Percentiles rank a stretch among this genome's conserved stretches.
Evolutionary conservation across 2,888 invertebrate species (phyloP).

Genomic region (Spodoptera picta): DNA sequence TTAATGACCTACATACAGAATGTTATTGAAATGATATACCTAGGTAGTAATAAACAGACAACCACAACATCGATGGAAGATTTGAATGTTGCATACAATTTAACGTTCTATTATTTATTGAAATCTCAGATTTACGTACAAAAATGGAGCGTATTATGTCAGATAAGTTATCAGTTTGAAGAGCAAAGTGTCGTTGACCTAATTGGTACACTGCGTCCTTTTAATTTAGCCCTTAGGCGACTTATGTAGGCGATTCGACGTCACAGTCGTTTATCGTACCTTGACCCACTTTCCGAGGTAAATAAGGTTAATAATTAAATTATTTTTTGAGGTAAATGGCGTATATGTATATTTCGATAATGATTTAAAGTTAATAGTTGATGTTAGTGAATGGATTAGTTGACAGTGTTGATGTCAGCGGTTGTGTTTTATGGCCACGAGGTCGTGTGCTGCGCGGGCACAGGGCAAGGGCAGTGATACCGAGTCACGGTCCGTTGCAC

Average conservation of each 20-base stretch:
- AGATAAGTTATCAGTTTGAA: constrained; percentile 67
- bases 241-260: constrained; percentile 67
- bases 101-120: constrained; percentile 24
- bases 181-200: constrained; percentile 84
- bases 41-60: constrained; percentile 33
- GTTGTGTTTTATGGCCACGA: constrained; percentile 58
- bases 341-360: constrained; percentile 19
- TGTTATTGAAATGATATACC: constrained; percentile 49
- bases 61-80: constrained; percentile 21
- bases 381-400: constrained; percentile 40
- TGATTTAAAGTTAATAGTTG: constrained; percentile 9
- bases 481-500: constrained; percentile 55
- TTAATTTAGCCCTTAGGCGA: constrained; percentile 75
- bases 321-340: constrained; percentile 31
- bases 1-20: constrained; percentile 81
- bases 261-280: constrained; percentile 68
- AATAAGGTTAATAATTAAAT: constrained; percentile 42
- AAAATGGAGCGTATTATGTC: constrained; percentile 29
- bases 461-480: constrained; percentile 72
- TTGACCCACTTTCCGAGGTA: constrained; percentile 72
- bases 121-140: constrained; percentile 55
- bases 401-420: constrained; percentile 54
- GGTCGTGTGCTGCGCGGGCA: constrained; percentile 62
- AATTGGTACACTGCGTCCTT: constrained; percentile 66
- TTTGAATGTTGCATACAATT: constrained; percentile 17